phyloP scores from a whole-genome alignment of 2,888 invertebrate genomes.

The Liopterus haemorrhoidalis region DNA sequence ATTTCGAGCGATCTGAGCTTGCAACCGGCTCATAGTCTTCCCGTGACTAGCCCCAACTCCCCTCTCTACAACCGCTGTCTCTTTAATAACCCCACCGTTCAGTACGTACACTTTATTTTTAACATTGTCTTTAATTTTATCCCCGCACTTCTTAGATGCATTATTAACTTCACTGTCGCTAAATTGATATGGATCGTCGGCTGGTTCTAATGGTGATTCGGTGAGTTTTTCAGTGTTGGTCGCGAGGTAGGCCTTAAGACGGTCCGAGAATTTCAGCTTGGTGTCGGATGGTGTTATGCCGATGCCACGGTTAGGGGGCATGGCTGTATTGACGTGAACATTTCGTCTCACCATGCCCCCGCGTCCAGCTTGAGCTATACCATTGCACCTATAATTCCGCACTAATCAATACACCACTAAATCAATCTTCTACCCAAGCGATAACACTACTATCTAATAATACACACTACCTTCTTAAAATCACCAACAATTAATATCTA shows the following conservation, averaged over 20 bases:
- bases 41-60: constrained; percentile 10
- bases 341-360: constrained; percentile 33
- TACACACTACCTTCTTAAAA: too few species aligned
- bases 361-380: constrained; percentile 20
- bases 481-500: too few species aligned
- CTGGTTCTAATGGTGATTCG: constrained; percentile 39
- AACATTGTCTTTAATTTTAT: not conserved
- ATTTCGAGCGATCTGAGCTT: constrained; percentile 34
- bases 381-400: constrained; percentile 39
- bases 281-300: constrained; percentile 28
- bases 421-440: too few species aligned
- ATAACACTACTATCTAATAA: too few species aligned
- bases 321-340: constrained; percentile 39
- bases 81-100: too few species aligned
- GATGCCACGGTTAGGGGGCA: constrained; percentile 31
- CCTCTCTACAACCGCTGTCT: not conserved
- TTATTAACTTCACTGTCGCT: constrained; percentile 42
- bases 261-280: constrained; percentile 47
- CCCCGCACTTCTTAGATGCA: constrained; percentile 2
- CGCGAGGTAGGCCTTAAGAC: constrained; percentile 42
- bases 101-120: constrained; percentile 14
- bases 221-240: constrained; percentile 13
- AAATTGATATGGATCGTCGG: constrained; percentile 48
- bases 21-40: constrained; percentile 33
- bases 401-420: too few species aligned